Evolutionary conservation across 2,113 vertebrate species (phyloP), one percentile per base, ranked within the genome.

Genomic region (Poicephalus gulielmi): DNA sequence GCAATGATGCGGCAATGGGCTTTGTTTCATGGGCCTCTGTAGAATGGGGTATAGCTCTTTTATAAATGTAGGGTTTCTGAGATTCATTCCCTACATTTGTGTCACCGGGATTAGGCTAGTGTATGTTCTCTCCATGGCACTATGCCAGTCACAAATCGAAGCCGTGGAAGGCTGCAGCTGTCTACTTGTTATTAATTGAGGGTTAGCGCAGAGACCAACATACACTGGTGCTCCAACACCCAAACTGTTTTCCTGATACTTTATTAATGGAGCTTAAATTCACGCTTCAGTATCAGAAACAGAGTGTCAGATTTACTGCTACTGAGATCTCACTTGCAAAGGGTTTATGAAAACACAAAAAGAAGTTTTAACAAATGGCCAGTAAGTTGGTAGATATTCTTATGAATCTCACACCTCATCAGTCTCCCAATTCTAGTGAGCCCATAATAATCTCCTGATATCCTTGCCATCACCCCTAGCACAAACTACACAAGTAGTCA

Each of bases 121-220:
- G 37, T 37, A 62, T 13, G 71, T 57, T 93, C 66, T 60, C 44
- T 66, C 39, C 0, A 2, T 96, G 95, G 88, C 92, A 59, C 77
- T n/a, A 28, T 35, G 93, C 91, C 94, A 95, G 83, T 84, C 96
- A 78, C 85, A 90, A 47, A 83, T 90, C 17, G 44, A 84, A 88
- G 83, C 77, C 49, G 73, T 35, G 77, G 83, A 93, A 92, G 83
- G 90, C 91, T 97, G 95, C 95, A 96, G 88, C 86, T 93, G 90
- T 75, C 88, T 84, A 64, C 86, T 81, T 68, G 75, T 79, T 95
- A 81, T 93, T 95, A 88, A 93, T 4, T 75, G 91, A 87, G 47
- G 59, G 90, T 76, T 82, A 86, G 74, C 35, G 86, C 80, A 62
- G 80, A 88, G 77, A 95, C 69, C 91, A 76, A 73, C 44, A 49